Evolutionary conservation across 2,113 vertebrate genomes (phyloP).

Genomic region (Gopherus flavomarginatus): DNA sequence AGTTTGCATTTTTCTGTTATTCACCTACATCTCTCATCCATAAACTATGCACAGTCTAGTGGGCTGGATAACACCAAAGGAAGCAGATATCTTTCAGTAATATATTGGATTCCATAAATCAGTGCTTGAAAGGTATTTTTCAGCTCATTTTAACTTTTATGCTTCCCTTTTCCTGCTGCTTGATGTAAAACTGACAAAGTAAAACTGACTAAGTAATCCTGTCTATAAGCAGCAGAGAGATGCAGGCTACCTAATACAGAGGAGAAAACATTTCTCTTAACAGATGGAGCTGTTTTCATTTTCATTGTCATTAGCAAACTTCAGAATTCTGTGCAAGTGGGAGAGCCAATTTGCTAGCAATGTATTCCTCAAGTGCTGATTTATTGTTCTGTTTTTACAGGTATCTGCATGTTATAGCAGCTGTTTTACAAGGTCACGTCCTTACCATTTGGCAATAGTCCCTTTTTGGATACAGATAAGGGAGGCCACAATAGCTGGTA

Average conservation of each 20-base stretch:
- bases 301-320: slow-evolving; percentile 61
- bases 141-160: slow-evolving; percentile 68
- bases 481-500: neutral
- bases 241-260: slow-evolving; percentile 31
- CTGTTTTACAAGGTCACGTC: neutral
- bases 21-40: neutral
- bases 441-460: neutral
- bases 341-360: neutral
- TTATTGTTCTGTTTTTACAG: neutral
- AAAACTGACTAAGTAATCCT: slow-evolving; percentile 49
- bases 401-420: neutral
- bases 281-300: slow-evolving; percentile 67
- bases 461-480: neutral
- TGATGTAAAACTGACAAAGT: slow-evolving; percentile 68
- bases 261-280: slow-evolving; percentile 62
- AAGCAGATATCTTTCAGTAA: slow-evolving; percentile 41
- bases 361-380: neutral
- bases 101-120: slow-evolving; percentile 47
- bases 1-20: slow-evolving; percentile 32
- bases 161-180: slow-evolving; percentile 66
- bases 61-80: slow-evolving; percentile 52
- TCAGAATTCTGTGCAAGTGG: slow-evolving; percentile 20
- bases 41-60: slow-evolving; percentile 33
- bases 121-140: slow-evolving; percentile 64
- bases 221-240: slow-evolving; percentile 54